These are phyloP conservation scores for Falcunculus frontatus DNA, from an alignment of 2,113 vertebrate genomes.

Conservation along the genomic window DNA sequence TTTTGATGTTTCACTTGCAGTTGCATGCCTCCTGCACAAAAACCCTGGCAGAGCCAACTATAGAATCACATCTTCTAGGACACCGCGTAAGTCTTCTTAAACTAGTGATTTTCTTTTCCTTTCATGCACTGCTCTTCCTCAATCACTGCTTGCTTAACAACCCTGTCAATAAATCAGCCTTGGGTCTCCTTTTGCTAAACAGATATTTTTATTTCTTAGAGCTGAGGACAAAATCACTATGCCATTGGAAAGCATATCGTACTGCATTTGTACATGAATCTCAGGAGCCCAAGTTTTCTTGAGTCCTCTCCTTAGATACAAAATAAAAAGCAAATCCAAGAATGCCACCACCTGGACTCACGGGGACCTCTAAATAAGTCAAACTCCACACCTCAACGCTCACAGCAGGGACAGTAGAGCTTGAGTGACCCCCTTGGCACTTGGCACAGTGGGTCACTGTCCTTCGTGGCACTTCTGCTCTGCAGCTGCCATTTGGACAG, in stretches of 20 bases:
- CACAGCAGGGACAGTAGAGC: neutral
- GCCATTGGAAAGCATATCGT: neutral
- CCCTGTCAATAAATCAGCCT: neutral
- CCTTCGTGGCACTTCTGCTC: neutral
- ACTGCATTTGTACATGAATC: neutral
- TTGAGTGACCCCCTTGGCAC: neutral
- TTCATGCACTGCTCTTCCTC: neutral
- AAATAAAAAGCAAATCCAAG: neutral
- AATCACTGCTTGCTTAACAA: neutral
- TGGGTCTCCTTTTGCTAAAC: neutral
- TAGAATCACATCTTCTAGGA: neutral
- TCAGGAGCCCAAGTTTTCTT: neutral
- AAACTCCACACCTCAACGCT: neutral
- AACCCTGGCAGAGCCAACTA: neutral
- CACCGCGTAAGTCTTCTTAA: neutral
- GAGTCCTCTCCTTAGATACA: neutral
- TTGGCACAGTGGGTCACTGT: neutral
- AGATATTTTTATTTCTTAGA: neutral
- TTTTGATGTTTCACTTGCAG: neutral
- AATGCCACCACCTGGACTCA: neutral
- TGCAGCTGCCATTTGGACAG: neutral
- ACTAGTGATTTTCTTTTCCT: neutral
- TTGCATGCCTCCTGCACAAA: neutral
- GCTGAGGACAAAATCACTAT: neutral
- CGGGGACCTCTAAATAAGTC: neutral